Evolutionary conservation across 2,888 invertebrate genomes (phyloP).

Genomic region (Stenchaetothrips biformis): DNA sequence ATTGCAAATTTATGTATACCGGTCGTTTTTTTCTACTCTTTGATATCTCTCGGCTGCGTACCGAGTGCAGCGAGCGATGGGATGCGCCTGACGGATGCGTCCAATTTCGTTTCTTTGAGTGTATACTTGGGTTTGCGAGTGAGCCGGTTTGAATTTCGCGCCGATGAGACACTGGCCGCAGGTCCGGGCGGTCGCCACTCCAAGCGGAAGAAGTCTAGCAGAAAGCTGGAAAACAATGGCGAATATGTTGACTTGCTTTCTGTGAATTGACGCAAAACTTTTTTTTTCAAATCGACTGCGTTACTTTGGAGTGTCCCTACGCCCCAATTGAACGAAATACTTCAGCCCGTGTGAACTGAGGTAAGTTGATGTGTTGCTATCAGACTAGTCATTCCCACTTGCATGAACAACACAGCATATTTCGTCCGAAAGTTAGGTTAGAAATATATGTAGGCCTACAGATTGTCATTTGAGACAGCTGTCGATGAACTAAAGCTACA

Average conservation of each 20-base stretch:
- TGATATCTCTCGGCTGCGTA: no score
- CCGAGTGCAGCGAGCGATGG: no score
- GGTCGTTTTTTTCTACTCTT: no score
- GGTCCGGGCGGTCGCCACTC: neutral
- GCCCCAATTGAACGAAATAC: neutral
- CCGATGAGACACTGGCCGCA: neutral
- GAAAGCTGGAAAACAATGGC: constrained; percentile 21
- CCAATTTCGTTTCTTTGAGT: neutral
- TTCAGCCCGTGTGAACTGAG: neutral
- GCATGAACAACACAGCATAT: constrained; percentile 4
- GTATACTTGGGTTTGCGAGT: neutral
- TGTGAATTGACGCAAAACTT: constrained; percentile 5
- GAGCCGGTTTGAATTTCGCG: neutral
- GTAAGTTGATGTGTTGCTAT: neutral
- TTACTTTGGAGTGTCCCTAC: neutral
- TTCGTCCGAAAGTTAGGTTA: neutral
- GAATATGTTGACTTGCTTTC: constrained; percentile 21
- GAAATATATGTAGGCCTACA: neutral
- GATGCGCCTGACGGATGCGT: neutral
- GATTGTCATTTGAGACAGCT: neutral
- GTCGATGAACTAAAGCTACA: no score
- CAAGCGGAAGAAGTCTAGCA: constrained; percentile 9
- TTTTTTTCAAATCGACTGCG: neutral
- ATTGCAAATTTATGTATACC: no score
- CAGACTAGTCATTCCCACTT: neutral